phyloP scores from a whole-genome alignment of 1,140 invertebrate genomes.

The Phocides pigmalion region DNA sequence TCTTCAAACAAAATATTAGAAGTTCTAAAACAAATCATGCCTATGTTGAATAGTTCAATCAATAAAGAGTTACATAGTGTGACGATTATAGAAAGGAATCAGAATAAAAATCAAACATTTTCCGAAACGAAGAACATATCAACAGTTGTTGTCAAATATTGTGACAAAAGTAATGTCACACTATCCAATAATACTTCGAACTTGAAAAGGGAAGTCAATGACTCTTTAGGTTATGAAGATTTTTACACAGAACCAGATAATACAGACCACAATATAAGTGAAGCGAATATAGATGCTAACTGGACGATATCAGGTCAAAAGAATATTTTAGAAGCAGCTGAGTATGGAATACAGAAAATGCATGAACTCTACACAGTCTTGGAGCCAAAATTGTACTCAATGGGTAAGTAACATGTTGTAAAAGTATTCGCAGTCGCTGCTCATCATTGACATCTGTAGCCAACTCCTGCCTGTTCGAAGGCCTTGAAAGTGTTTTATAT shows the following conservation, averaged over 20 bases:
- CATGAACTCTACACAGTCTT: conserved; percentile 86
- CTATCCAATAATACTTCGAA: conserved; percentile 43
- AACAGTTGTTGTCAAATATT: conserved; percentile 78
- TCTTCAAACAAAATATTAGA: conserved; percentile 68
- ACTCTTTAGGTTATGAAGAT: conserved; percentile 43
- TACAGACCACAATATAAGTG: conserved; percentile 47
- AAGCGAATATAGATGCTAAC: conserved; percentile 44
- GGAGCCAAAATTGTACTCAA: conserved; percentile 88
- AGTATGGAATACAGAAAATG: conserved; percentile 87
- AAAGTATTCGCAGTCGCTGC: too few species aligned
- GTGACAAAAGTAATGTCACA: conserved; percentile 75
- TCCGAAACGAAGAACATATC: conserved; percentile 71
- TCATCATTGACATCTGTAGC: too few species aligned
- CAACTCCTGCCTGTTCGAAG: too few species aligned
- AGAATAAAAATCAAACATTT: conserved; percentile 68
- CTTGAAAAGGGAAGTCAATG: conserved; percentile 30
- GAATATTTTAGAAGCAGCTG: conserved; percentile 85
- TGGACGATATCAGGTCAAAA: conserved; percentile 59
- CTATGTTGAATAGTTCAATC: conserved; percentile 65
- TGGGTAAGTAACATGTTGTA: too few species aligned
- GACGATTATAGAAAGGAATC: conserved; percentile 74
- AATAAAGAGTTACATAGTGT: conserved; percentile 74
- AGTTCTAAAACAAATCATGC: conserved; percentile 74
- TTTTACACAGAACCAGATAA: conserved; percentile 47
- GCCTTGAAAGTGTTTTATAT: too few species aligned